Percentiles rank a stretch among this genome's conserved stretches.
phyloP scores from a whole-genome alignment of 2,113 vertebrate genomes.

The Meles meles region DNA sequence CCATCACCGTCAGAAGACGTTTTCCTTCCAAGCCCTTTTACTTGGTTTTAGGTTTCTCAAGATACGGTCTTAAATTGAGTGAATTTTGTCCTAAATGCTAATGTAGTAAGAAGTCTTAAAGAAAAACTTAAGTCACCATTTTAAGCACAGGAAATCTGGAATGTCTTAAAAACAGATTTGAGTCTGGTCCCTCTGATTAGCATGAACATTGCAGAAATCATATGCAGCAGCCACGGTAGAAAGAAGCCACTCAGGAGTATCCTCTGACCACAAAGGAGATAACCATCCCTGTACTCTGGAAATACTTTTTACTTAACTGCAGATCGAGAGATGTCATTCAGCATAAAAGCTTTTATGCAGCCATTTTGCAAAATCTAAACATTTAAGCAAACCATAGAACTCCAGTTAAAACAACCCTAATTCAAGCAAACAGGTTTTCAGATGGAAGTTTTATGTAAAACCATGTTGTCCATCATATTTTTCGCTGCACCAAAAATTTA shows the following conservation, averaged over 20 bases:
- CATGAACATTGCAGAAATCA: not conserved
- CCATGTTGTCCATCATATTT: not conserved
- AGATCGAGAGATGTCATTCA: not conserved
- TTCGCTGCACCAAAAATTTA: not conserved
- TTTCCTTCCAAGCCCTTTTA: not conserved
- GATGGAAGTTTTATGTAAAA: not conserved
- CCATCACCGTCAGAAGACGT: not conserved
- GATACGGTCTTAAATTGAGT: not conserved
- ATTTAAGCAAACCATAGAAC: not conserved
- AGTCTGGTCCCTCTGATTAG: not conserved
- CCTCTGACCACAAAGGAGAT: not conserved
- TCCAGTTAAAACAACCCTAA: slow-evolving; percentile 5
- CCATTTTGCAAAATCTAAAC: not conserved
- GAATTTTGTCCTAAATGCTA: not conserved
- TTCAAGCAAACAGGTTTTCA: not conserved
- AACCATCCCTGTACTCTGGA: not conserved
- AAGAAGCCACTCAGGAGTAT: not conserved
- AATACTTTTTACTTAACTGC: not conserved
- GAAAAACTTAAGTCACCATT: not conserved
- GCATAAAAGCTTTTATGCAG: not conserved
- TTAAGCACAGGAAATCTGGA: not conserved
- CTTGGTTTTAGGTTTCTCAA: slow-evolving; percentile 21
- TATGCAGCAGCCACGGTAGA: not conserved
- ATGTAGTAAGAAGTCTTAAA: not conserved
- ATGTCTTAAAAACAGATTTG: not conserved